Percentiles rank a stretch among this genome's conserved stretches.
These are phyloP conservation scores for Portunus trituberculatus DNA, from an alignment of 1,140 invertebrate genomes.

Conservation along the genomic window DNA sequence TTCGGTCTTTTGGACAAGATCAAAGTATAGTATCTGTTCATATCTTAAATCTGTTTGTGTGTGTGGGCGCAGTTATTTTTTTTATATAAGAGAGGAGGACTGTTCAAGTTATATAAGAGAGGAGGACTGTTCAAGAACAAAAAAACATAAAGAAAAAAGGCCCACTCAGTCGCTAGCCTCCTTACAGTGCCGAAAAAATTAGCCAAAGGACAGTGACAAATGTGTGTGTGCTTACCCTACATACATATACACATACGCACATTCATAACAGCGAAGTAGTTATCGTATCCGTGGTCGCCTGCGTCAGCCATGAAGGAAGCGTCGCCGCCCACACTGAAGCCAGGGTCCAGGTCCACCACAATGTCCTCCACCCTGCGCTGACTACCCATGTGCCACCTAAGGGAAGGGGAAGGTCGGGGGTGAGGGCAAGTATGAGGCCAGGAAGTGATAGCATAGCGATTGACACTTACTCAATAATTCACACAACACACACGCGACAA, in stretches of 20 bases:
- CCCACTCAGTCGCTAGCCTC: too few species aligned
- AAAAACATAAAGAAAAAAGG: neutral
- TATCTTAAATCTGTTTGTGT: too few species aligned
- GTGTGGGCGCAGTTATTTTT: neutral
- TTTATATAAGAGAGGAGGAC: too few species aligned
- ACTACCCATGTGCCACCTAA: conserved; percentile 61
- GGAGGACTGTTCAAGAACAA: neutral
- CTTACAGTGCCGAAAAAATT: too few species aligned
- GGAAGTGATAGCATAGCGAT: too few species aligned
- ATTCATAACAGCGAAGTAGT: conserved; percentile 67
- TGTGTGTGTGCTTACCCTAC: too few species aligned
- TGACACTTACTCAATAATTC: too few species aligned
- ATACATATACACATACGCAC: conserved; percentile 18
- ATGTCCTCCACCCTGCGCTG: conserved; percentile 66
- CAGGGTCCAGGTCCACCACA: conserved; percentile 64
- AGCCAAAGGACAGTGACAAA: too few species aligned
- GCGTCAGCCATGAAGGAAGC: conserved; percentile 51
- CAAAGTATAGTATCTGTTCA: too few species aligned
- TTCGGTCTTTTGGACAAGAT: too few species aligned
- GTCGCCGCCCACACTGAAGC: conserved; percentile 52
- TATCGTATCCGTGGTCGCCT: conserved; percentile 71
- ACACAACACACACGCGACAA: too few species aligned
- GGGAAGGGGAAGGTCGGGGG: neutral
- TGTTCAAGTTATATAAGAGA: neutral
- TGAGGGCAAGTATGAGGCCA: neutral